Evolutionary conservation across 2,888 invertebrate species (phyloP).

Genomic region (Diaperis boleti): DNA sequence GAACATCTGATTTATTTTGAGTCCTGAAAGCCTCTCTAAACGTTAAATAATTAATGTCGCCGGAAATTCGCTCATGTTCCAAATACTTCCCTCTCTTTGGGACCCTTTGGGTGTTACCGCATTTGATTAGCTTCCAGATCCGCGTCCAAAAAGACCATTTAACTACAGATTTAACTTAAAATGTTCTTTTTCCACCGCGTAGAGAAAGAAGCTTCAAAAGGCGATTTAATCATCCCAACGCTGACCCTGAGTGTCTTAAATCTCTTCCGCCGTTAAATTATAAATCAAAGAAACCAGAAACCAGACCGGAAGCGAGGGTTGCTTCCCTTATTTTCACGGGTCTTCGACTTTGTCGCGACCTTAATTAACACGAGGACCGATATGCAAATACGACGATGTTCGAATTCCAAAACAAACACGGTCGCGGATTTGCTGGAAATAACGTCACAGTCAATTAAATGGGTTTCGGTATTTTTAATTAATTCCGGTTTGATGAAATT

Average conservation of each 20-base stretch:
- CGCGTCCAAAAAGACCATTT: not conserved
- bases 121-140: constrained; percentile 2
- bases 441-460: constrained; percentile 13
- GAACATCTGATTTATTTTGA: constrained; percentile 11
- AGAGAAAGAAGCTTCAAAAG: not conserved
- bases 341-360: constrained; percentile 16
- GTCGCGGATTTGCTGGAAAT: constrained; percentile 8
- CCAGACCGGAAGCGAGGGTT: not conserved
- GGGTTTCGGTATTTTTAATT: constrained; percentile 23
- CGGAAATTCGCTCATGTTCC: not conserved
- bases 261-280: constrained; percentile 9
- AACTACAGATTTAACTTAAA: not conserved
- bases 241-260: constrained; percentile 2
- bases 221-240: constrained; percentile 8
- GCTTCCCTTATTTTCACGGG: constrained; percentile 5
- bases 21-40: constrained; percentile 4
- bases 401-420: constrained; percentile 20
- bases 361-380: constrained; percentile 22
- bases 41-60: constrained; percentile 5
- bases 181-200: not conserved
- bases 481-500: constrained; percentile 19
- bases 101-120: not conserved
- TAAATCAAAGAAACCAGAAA: constrained; percentile 25
- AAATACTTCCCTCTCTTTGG: not conserved
- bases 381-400: constrained; percentile 25